Conservation (phyloP, 2,113 vertebrate genomes). For the Leuciscus idus region DNA sequence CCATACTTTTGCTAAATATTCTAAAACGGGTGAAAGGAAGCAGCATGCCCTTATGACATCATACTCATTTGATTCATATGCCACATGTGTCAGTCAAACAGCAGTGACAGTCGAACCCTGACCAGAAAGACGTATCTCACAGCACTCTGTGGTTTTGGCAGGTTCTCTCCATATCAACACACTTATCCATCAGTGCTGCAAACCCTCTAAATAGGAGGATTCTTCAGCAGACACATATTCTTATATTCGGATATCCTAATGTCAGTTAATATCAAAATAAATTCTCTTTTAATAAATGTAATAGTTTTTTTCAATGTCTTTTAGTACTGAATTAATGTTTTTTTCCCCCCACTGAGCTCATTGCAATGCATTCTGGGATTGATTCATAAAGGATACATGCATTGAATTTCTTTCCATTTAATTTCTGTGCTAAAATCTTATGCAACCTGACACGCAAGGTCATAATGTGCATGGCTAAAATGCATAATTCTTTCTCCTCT, state of each 20-base stretch:
- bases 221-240: no score
- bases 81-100: constrained; percentile 1
- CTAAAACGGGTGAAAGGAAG: not conserved
- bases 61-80: not conserved
- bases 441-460: not conserved
- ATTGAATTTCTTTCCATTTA: not conserved
- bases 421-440: not conserved
- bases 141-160: constrained; percentile 3
- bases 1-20: not conserved
- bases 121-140: not conserved
- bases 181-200: no score
- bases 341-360: not conserved
- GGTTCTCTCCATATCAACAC: not conserved
- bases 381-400: not conserved
- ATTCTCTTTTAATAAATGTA: no score
- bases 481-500: not conserved
- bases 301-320: no score
- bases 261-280: no score
- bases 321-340: no score
- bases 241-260: no score
- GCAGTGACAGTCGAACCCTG: not conserved
- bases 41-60: not conserved
- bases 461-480: not conserved
- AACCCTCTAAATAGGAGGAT: no score
- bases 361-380: not conserved